A percentile compares a stretch with the other conserved stretches of the same genome.
Evolutionary conservation across 2,113 vertebrate genomes (phyloP).

Genomic region (Oxyruncus cristatus): DNA sequence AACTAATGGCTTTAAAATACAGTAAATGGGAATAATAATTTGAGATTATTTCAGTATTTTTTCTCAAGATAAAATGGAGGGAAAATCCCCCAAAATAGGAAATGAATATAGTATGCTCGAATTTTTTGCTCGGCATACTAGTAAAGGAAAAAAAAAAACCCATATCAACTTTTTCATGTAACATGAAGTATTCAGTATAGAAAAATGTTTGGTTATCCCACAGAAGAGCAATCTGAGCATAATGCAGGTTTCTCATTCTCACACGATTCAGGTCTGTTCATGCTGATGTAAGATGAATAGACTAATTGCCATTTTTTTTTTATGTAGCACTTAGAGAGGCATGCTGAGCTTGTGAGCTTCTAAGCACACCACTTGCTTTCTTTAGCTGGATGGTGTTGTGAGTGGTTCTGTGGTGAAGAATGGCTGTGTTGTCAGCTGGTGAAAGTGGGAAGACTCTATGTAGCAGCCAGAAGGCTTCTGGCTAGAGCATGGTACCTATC

Average conservation of each 20-base stretch:
- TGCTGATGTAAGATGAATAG: background rate
- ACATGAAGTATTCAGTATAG: background rate
- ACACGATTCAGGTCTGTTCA: background rate
- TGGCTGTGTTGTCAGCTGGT: background rate
- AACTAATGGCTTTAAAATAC: background rate
- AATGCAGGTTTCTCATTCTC: background rate
- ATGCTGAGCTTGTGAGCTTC: background rate
- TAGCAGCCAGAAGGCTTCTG: background rate
- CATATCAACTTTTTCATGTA: background rate
- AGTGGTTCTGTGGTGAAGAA: fast-evolving
- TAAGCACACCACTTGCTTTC: background rate
- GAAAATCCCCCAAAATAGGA: background rate
- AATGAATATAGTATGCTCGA: background rate
- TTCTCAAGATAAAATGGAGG: background rate
- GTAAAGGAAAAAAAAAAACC: background rate
- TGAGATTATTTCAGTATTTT: background rate
- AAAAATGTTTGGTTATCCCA: background rate
- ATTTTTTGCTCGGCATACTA: background rate
- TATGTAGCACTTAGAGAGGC: background rate
- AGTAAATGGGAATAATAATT: background rate
- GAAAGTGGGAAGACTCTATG: background rate
- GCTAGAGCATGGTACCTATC: background rate
- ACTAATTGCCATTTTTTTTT: background rate
- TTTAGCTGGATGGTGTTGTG: background rate
- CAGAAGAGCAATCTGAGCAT: background rate